A percentile compares a stretch with the other conserved stretches of the same genome.
Conservation (phyloP, 1,140 invertebrate species). For the Anastrepha obliqua region DNA sequence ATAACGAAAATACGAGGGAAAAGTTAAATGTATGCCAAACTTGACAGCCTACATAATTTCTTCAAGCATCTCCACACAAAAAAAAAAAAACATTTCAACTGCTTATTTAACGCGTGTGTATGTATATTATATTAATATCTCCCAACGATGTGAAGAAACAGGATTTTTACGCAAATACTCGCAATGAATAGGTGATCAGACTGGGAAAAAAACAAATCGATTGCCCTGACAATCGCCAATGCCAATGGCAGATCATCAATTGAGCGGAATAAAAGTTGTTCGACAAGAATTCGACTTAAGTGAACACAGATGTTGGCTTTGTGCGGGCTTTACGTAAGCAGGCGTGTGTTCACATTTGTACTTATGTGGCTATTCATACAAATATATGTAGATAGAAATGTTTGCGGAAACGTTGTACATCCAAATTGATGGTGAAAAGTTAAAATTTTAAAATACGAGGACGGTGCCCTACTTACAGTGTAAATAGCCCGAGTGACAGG, state of each 20-base stretch:
- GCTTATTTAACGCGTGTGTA: not conserved
- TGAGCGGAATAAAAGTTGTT: constrained; percentile 10
- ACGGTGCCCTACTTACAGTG: too few relatives aligned
- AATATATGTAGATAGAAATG: not conserved
- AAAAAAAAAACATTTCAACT: not conserved
- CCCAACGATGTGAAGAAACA: not conserved
- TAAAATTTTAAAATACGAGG: too few relatives aligned
- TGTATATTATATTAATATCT: not conserved
- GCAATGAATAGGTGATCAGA: too few relatives aligned
- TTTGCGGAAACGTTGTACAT: not conserved
- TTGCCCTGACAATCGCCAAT: constrained; percentile 25
- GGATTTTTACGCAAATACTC: not conserved
- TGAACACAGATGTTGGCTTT: not conserved
- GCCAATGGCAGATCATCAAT: constrained; percentile 40
- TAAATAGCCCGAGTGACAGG: too few relatives aligned
- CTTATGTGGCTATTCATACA: not conserved
- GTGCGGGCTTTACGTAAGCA: not conserved
- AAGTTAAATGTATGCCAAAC: not conserved
- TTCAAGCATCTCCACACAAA: not conserved
- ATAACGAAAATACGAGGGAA: not conserved
- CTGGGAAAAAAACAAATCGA: not conserved
- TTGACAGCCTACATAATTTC: constrained; percentile 2
- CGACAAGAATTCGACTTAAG: not conserved
- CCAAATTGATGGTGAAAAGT: too few relatives aligned
- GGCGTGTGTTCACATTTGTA: not conserved